Conservation (phyloP, 92 coral and sea anemone species). For the Bergia puertoricense region DNA sequence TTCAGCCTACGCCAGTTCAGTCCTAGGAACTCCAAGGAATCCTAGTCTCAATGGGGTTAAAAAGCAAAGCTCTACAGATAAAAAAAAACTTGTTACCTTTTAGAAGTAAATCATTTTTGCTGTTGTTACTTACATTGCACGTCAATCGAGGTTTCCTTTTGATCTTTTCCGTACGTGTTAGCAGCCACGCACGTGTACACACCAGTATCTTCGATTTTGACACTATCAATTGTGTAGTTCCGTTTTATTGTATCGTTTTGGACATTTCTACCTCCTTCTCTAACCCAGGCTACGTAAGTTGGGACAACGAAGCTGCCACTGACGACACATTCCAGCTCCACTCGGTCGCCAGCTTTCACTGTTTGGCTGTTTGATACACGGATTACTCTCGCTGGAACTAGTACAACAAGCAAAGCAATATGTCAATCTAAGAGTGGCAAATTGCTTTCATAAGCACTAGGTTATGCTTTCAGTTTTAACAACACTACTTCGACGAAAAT, state of each 20-base stretch:
- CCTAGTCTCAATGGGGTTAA: too few relatives aligned
- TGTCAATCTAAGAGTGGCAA: too few relatives aligned
- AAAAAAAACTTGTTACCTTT: too few relatives aligned
- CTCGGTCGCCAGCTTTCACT: constrained; percentile 47
- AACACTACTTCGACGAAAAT: too few relatives aligned
- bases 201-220: constrained; percentile 59
- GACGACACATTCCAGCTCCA: constrained; percentile 53
- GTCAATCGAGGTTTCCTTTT: constrained; percentile 48
- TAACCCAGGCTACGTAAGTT: constrained; percentile 47
- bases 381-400: constrained; percentile 69
- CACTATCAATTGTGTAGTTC: constrained; percentile 56
- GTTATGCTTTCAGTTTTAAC: too few relatives aligned
- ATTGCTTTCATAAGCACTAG: too few relatives aligned
- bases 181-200: constrained; percentile 72
- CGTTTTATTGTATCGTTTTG: constrained; percentile 36
- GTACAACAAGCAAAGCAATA: not conserved
- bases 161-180: constrained; percentile 68
- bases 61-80: too few relatives aligned
- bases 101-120: too few relatives aligned
- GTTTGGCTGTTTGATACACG: constrained; percentile 55
- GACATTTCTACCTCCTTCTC: constrained; percentile 46
- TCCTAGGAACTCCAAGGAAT: too few relatives aligned
- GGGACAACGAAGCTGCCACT: constrained; percentile 51
- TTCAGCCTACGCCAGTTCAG: too few relatives aligned
- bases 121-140: constrained; percentile 63